These are phyloP conservation scores for Brenthis daphne DNA, from an alignment of 2,888 invertebrate genomes.

Conservation along the genomic window DNA sequence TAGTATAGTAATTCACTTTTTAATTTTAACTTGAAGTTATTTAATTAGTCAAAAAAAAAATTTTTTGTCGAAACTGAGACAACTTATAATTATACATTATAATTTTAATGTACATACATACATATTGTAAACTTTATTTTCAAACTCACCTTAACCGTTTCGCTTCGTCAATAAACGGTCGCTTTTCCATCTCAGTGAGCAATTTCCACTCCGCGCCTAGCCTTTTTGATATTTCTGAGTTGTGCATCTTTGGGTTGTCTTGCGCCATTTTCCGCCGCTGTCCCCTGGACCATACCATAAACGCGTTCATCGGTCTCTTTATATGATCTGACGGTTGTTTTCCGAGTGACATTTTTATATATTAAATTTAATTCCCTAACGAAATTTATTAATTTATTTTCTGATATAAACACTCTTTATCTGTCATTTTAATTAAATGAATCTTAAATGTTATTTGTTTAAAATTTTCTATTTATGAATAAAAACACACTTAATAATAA, in stretches of 20 bases:
- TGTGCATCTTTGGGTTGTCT: constrained; percentile 97
- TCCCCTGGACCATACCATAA: constrained; percentile 96
- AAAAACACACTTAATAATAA: constrained; percentile 4
- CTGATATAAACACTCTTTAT: constrained; percentile 8
- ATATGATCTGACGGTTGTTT: constrained; percentile 87
- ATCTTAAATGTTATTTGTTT: background rate
- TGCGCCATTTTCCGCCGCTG: constrained; percentile 95
- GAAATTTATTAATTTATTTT: constrained; percentile 11
- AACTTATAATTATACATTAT: background rate
- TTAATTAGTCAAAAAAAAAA: too few relatives aligned
- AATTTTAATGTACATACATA: background rate
- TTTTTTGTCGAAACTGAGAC: constrained; percentile 8
- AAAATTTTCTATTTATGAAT: background rate
- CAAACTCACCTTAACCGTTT: constrained; percentile 89
- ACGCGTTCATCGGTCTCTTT: constrained; percentile 97
- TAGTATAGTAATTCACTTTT: background rate
- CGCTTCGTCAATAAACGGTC: constrained; percentile 95
- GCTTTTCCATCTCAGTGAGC: constrained; percentile 91
- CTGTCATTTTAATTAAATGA: constrained; percentile 12
- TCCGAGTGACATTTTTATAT: constrained; percentile 65
- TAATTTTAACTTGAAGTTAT: background rate
- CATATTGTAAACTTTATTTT: background rate
- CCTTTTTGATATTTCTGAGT: constrained; percentile 94
- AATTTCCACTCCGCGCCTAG: constrained; percentile 95
- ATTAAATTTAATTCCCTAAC: constrained; percentile 12